Evolutionary conservation across 2,113 vertebrate species (phyloP).

Genomic region (Sebastes schlegelii): DNA sequence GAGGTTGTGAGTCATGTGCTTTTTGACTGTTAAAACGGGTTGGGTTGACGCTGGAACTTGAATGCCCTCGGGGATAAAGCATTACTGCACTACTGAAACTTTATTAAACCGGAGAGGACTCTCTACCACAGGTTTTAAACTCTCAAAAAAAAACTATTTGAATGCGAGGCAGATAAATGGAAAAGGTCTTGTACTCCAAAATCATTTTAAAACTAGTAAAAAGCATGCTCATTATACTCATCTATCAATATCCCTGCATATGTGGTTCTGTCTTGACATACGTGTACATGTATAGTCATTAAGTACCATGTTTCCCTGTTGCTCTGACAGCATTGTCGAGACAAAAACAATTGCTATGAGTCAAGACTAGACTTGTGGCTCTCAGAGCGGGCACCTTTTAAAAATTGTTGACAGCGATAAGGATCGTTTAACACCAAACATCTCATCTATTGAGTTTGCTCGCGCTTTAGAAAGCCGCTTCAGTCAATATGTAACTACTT

Average conservation of each 20-base stretch:
- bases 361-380: conserved; percentile 72
- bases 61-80: conserved; percentile 78
- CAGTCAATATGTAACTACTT: conserved; percentile 69
- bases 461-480: conserved; percentile 48
- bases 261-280: not conserved
- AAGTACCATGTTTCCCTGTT: conserved; percentile 28
- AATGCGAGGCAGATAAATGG: conserved; percentile 32
- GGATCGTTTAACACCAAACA: conserved; percentile 63
- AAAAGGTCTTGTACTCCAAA: conserved; percentile 1
- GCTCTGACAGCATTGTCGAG: conserved; percentile 26
- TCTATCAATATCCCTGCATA: not conserved
- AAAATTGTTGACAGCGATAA: conserved; percentile 56
- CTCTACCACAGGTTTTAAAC: conserved; percentile 40
- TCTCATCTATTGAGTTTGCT: conserved; percentile 48
- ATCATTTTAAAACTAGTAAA: not conserved
- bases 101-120: conserved; percentile 59
- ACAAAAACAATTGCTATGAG: conserved; percentile 27
- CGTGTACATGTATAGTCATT: not conserved
- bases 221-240: not conserved
- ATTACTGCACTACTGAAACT: conserved; percentile 75
- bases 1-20: conserved; percentile 79
- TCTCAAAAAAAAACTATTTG: conserved; percentile 27
- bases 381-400: conserved; percentile 18
- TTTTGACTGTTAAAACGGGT: conserved; percentile 79
- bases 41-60: conserved; percentile 80